Percentiles rank a stretch among this genome's conserved stretches.
Conservation (phyloP, 2,113 vertebrate genomes). For the Asarcornis scutulata region DNA sequence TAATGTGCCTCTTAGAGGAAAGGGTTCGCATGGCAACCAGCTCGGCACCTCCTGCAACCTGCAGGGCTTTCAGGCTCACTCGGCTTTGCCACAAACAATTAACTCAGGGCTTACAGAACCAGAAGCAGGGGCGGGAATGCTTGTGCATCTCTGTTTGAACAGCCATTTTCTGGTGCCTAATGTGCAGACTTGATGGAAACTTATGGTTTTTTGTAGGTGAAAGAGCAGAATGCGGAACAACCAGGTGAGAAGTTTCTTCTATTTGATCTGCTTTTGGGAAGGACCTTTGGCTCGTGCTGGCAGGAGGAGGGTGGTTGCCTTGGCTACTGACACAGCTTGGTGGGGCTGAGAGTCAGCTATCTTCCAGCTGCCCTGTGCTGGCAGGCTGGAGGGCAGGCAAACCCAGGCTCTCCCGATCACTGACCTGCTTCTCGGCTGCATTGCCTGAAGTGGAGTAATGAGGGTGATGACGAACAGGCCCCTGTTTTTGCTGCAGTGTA, state of each 20-base stretch:
- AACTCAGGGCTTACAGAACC: background rate
- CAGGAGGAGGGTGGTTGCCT: background rate
- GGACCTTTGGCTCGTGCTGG: background rate
- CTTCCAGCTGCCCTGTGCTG: background rate
- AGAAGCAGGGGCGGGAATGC: background rate
- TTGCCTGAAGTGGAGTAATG: background rate
- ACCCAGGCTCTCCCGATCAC: background rate
- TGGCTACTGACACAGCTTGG: background rate
- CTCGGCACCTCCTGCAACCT: background rate
- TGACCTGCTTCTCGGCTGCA: background rate
- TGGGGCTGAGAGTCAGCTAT: background rate
- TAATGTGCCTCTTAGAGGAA: background rate
- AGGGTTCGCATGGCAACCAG: background rate
- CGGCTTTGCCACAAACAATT: background rate
- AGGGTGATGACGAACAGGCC: background rate
- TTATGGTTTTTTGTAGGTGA: conserved; percentile 83
- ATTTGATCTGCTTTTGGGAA: background rate
- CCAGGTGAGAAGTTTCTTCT: conserved; percentile 84
- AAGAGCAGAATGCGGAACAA: conserved; percentile 95
- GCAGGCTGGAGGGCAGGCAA: background rate
- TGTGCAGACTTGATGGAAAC: background rate
- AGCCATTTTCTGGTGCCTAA: background rate
- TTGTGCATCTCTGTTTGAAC: background rate
- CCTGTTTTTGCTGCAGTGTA: background rate
- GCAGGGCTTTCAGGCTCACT: accelerated